These are phyloP conservation scores for Falcaria lacertinaria DNA, from an alignment of 2,888 invertebrate genomes.

Conservation along the genomic window DNA sequence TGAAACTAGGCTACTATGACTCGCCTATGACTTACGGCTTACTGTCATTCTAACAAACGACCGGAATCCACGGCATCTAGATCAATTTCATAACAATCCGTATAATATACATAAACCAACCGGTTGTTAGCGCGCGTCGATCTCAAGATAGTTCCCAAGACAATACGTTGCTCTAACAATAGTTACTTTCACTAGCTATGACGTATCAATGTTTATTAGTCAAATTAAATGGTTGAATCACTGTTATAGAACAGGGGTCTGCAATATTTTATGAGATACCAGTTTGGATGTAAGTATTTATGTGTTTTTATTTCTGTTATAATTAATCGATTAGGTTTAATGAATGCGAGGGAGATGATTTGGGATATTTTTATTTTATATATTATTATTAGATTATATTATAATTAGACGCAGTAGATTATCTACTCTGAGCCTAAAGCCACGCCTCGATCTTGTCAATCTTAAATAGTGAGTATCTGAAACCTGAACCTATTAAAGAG, in stretches of 20 bases:
- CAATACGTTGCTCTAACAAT: constrained; percentile 38
- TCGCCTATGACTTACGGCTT: neutral
- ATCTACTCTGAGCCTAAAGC: too few species aligned
- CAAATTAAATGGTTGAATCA: constrained; percentile 17
- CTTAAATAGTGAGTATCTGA: too few species aligned
- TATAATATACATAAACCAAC: constrained; percentile 39
- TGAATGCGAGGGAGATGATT: too few species aligned
- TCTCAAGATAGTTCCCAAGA: constrained; percentile 30
- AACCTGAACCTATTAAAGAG: too few species aligned
- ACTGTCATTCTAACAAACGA: neutral
- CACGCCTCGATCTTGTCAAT: too few species aligned
- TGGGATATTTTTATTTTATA: too few species aligned
- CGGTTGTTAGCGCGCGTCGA: constrained; percentile 22
- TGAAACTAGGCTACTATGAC: neutral
- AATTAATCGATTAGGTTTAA: too few species aligned
- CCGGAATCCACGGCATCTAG: constrained; percentile 5
- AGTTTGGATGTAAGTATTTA: too few species aligned
- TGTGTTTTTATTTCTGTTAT: too few species aligned
- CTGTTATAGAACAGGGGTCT: neutral
- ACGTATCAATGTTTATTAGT: constrained; percentile 7
- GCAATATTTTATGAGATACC: neutral
- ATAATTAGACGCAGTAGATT: too few species aligned
- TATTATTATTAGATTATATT: too few species aligned
- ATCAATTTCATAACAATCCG: constrained; percentile 18
- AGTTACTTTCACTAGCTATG: constrained; percentile 33